Evolutionary conservation across 1,140 invertebrate genomes (phyloP).

Genomic region (Elymnias hypermnestra): DNA sequence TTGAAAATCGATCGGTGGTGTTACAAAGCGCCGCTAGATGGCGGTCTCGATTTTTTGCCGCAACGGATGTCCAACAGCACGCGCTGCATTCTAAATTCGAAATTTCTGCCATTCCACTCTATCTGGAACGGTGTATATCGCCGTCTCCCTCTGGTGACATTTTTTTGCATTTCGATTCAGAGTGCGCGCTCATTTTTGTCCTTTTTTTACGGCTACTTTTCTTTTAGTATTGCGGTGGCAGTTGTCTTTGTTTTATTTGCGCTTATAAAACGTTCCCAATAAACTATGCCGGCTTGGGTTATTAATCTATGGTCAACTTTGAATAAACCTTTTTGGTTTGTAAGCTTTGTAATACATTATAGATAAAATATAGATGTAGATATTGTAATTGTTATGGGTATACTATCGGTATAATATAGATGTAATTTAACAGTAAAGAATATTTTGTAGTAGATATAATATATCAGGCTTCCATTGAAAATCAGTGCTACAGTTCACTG

Average conservation of each 20-base stretch:
- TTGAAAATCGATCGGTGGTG: constrained; percentile 37
- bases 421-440: too few relatives aligned
- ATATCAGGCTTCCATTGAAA: too few relatives aligned
- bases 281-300: constrained; percentile 36
- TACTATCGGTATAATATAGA: too few relatives aligned
- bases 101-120: constrained; percentile 52
- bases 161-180: constrained; percentile 73
- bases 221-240: constrained; percentile 51
- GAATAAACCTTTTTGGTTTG: constrained; percentile 7
- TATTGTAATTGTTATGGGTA: too few relatives aligned
- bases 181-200: constrained; percentile 67
- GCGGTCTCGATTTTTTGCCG: constrained; percentile 61
- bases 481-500: too few relatives aligned
- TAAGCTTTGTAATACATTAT: not conserved
- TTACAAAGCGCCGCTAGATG: constrained; percentile 54
- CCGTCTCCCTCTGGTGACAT: constrained; percentile 55
- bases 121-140: constrained; percentile 34
- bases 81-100: constrained; percentile 73
- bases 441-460: too few relatives aligned
- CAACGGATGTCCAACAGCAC: constrained; percentile 69
- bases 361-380: too few relatives aligned
- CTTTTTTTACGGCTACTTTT: constrained; percentile 57
- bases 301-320: constrained; percentile 35
- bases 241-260: constrained; percentile 53
- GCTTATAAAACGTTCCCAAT: constrained; percentile 35